Base-by-base conservation (phyloP, 1,140 invertebrate species). In the Calephelis nemesis region DNA sequence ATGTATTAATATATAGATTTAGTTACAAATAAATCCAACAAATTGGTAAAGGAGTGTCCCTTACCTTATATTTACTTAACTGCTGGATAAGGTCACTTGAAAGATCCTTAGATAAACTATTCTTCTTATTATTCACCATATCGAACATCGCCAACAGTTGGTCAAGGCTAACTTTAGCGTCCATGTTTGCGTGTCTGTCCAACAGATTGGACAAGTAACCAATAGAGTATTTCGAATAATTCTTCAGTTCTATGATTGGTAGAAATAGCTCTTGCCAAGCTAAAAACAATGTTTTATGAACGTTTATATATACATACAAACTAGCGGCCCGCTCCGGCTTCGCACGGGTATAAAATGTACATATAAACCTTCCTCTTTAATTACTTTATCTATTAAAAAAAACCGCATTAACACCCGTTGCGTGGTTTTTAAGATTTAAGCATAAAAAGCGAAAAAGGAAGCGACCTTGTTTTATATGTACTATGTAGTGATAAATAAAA, bases 191-290 rank as follows among this genome's bases (percentile, higher is more conserved):
- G 94, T 79, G 93, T 75, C 70, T 89, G 85, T 91, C 88, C 11
- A 96, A 77, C 7, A 96, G 87, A 58, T 94, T 93, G 48, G 95
- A 94, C 58, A 97, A 90, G 79, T 97, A 96, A 52, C 94, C 92
- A 6, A 95, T 86, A 60, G 96, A 93, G 84, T 95, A 96, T 69
- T 93, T 94, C 7, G 95, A 93, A 74, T 97, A 96, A 75, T 93
- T 94, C 83, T 95, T 96, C 73, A 95, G 83, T 73, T 96, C 95
- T 15, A 97, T 89, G 77, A 96, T 91, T 0, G 96, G 95, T 42
- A 96, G 88, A 95, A 97, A 97, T 10, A 97, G 86, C 70, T 97
- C 95, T 81, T 96, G 94, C 96, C 96, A 97, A 5, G 96, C 94
- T 95, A 81, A 60, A 84, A 84, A 48, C 1, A 47, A 47, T 15